Evolutionary conservation across 92 coral and sea anemone genomes (phyloP), one percentile per base, ranked within the genome.

Genomic region (Parazoanthus darwini): DNA sequence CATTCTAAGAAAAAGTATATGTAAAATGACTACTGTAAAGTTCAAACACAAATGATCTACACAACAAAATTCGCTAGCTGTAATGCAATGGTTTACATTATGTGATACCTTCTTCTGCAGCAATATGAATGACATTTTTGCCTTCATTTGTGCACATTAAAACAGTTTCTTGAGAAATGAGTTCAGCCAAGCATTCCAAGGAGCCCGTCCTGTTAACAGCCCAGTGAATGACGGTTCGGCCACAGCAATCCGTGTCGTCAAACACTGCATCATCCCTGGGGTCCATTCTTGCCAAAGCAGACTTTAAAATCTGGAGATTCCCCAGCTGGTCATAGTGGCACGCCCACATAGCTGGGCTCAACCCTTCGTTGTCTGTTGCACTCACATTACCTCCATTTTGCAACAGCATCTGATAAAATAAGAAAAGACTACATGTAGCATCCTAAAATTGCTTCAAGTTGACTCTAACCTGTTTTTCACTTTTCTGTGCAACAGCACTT

Each of bases 281-380:
- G 85, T 96, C 98, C 51, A 89, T 74, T 65, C 98, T 90, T 25
- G 90, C 86, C 51, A 96, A 88, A 46, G 98, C 98, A 29, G 91
- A 68, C 63, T 91, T 92, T 51, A 96, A 87, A 70, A 89, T 14
- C 3, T 84, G 89, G 8, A 96, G 91, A 80, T 95, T 96, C 18
- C 74, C 86, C 63, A 89, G 90, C 86, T 95, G 98, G 68, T 95
- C 96, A 91, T 93, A 96, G 91, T 93, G 92, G 89, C 98, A 95
- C 14, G 98, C 98, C 98, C 98, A 96, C 98, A 96, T 96, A n/a
- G 98, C 94, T 79, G 98, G 98, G 1, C 95, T 95, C 72, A 96
- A 89, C 9, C 98, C 98, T 48, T 96, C 96, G 58, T 92, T 88
- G 82, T 96, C 98, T 26, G 74, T 81, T 10, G 92, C 92, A 88